Percentiles rank a stretch among this genome's conserved stretches.
phyloP scores from a whole-genome alignment of 2,888 invertebrate genomes.

The Diaperis boleti region DNA sequence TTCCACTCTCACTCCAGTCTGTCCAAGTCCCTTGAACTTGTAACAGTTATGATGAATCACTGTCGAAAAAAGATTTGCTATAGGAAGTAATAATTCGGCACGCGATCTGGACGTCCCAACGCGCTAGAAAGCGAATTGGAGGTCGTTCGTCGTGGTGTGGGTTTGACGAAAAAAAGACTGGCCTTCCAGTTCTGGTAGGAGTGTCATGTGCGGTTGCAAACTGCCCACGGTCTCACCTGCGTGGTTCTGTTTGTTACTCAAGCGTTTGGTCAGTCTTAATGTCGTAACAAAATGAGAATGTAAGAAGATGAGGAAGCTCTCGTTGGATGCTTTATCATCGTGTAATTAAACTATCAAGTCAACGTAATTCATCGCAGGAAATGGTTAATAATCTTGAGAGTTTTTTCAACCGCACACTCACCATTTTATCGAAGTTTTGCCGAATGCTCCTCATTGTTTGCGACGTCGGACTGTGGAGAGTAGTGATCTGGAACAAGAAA shows the following conservation, averaged over 20 bases:
- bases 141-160: slow-evolving; percentile 18
- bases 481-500: slow-evolving; percentile 19
- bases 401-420: slow-evolving; percentile 19
- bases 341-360: slow-evolving; percentile 39
- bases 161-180: slow-evolving; percentile 10
- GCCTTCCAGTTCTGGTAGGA: slow-evolving; percentile 31
- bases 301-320: slow-evolving; percentile 26
- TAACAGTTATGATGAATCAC: slow-evolving; percentile 21
- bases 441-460: slow-evolving; percentile 11
- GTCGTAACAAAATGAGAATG: slow-evolving; percentile 15
- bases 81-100: slow-evolving; percentile 15
- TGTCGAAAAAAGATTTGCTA: slow-evolving; percentile 11
- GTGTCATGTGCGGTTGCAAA: slow-evolving; percentile 24
- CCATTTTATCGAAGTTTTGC: slow-evolving; percentile 33
- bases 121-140: slow-evolving; percentile 32
- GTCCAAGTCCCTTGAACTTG: slow-evolving; percentile 25
- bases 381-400: slow-evolving; percentile 23
- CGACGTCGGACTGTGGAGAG: not conserved
- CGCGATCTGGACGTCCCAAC: slow-evolving; percentile 6
- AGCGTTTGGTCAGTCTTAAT: slow-evolving; percentile 19
- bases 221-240: slow-evolving; percentile 27
- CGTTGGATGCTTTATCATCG: slow-evolving; percentile 28
- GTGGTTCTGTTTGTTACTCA: slow-evolving; percentile 28
- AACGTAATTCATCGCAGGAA: slow-evolving; percentile 36
- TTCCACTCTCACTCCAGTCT: slow-evolving; percentile 14